Evolutionary conservation across 2,113 vertebrate species (phyloP).

Genomic region (Ochotona princeps): DNA sequence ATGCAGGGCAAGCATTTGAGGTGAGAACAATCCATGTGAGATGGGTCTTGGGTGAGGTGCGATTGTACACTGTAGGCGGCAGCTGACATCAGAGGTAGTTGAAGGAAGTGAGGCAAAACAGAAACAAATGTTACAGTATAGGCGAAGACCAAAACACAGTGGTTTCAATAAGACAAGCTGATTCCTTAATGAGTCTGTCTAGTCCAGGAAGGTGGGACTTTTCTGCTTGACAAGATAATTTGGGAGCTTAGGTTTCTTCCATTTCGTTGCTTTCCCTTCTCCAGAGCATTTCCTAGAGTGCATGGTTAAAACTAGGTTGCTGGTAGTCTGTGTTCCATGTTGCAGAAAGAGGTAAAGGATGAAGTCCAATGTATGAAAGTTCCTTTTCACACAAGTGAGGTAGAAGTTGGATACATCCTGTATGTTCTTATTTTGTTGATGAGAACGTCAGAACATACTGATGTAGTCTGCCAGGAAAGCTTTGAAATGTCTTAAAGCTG

Average conservation of each 20-base stretch:
- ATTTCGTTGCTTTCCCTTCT: slow-evolving; percentile 28
- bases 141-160: neutral
- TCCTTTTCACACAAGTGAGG: slow-evolving; percentile 31
- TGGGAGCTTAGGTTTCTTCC: neutral
- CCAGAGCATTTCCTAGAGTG: neutral
- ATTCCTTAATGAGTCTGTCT: slow-evolving; percentile 19
- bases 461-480: neutral
- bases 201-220: neutral
- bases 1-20: neutral
- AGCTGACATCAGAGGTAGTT: neutral
- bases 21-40: neutral
- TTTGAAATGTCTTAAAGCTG: slow-evolving; percentile 30
- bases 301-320: neutral
- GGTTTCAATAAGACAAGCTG: neutral
- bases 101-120: neutral
- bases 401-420: slow-evolving; percentile 24
- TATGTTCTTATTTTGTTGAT: neutral
- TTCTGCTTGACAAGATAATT: neutral
- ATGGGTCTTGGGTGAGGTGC: neutral
- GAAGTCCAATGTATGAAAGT: neutral
- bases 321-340: neutral
- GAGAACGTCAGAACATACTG: slow-evolving; percentile 11
- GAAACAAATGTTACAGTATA: slow-evolving; percentile 3
- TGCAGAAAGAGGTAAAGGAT: neutral
- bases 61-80: neutral